Conservation (phyloP, 1,140 invertebrate genomes). For the Dryas iulia region DNA sequence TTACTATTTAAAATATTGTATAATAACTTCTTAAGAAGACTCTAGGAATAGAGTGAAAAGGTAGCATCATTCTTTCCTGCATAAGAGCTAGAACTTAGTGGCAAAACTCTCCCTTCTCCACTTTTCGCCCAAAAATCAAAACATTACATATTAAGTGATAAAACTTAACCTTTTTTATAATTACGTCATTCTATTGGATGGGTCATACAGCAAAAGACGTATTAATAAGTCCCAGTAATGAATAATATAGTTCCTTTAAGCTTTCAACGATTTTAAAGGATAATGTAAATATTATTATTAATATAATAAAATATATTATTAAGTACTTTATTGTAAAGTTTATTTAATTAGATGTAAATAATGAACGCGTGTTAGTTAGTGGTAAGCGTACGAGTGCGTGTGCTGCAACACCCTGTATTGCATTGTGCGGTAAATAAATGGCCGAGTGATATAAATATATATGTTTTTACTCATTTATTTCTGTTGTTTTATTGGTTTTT, state of each 20-base stretch:
- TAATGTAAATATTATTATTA: conserved; percentile 24
- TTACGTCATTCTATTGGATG: no score
- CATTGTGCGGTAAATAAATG: conserved; percentile 49
- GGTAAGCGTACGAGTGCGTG: conserved; percentile 54
- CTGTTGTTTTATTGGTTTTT: conserved; percentile 43
- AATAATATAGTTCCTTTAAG: conserved; percentile 12
- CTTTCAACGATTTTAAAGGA: neutral
- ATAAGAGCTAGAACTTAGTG: no score
- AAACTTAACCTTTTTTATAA: no score
- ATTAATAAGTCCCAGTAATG: conserved; percentile 8
- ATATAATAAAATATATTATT: conserved; percentile 23
- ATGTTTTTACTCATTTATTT: conserved; percentile 76
- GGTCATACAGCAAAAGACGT: neutral
- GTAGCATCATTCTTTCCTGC: no score
- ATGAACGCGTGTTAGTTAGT: conserved; percentile 55
- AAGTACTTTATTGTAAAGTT: conserved; percentile 29
- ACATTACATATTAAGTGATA: no score
- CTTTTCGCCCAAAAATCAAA: no score
- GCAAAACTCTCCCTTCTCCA: no score
- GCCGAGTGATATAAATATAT: conserved; percentile 75
- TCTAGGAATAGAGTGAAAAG: no score
- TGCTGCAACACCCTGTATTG: conserved; percentile 36
- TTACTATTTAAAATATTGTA: no score
- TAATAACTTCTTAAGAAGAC: no score
- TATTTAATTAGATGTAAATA: conserved; percentile 57